Base-by-base conservation (phyloP, 1,140 invertebrate genomes). In the Anoplolepis gracilipes region DNA sequence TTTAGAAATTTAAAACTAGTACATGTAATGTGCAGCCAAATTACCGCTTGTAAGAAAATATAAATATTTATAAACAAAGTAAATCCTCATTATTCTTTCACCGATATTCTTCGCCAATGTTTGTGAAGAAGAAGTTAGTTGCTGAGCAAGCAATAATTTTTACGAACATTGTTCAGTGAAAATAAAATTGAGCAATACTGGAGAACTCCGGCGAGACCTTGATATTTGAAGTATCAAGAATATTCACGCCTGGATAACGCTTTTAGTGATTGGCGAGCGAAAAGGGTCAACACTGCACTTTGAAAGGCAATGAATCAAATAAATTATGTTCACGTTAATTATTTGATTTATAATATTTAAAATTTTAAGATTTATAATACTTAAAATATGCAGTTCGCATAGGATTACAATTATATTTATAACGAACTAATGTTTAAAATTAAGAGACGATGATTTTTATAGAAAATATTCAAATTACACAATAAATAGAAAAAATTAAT, bases 61-160 rank as follows among this genome's bases (percentile, higher is more conserved):
- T 25, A 61, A 57, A 73, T 57, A 28, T 59, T 82, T 8, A 59
- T n/a, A 33, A 78, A 57, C 2, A 7, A 22, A 13, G 39, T n/a
- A 55, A 30, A 61, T 22, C 16, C 1, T 25, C 62, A 42, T 75
- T 67, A 42, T 64, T 77, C 30, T 64, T 61, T n/a, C n/a, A n/a
- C n/a, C n/a, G n/a, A n/a, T 67, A 42, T 64, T 77, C 30, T 64
- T 61, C 1, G 42, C 42, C n/a, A 10, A n/a, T n/a, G 36, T 75
- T 36, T 25, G 72, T 4, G 33, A 77, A 49, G 46, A 49, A 49
- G 46, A 49, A 25, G 77, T 64, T 64, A 65, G 22, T 46, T 42
- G 59, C 72, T 84, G 81, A 76, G 30, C 22, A 64, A 30, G 64
- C 61, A 77, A 77, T 64, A 81, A 55, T 81, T 84, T 67, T 7